Conservation (phyloP, 2,113 vertebrate species). For the Tapirus terrestris region DNA sequence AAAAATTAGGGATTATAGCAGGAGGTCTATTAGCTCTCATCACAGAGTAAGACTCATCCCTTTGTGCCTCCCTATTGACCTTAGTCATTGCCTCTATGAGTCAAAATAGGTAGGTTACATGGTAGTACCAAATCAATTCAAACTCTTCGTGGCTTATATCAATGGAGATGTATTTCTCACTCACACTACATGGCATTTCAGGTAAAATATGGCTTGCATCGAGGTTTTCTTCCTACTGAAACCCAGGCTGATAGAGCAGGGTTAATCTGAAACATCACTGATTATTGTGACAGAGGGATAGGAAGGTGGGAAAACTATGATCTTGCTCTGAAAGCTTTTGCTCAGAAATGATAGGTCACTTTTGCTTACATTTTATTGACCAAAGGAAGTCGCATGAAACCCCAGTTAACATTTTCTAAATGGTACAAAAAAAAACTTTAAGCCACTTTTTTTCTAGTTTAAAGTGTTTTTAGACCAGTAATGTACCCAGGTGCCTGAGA, state of each 20-base stretch:
- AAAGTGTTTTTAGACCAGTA: neutral
- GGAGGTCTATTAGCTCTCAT: neutral
- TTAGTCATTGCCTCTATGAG: neutral
- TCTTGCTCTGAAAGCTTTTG: neutral
- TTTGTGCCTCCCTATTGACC: neutral
- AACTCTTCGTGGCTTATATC: accelerated
- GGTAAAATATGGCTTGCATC: neutral
- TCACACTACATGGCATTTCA: neutral
- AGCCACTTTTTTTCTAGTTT: neutral
- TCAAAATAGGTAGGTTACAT: neutral
- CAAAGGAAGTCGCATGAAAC: neutral
- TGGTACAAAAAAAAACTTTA: neutral
- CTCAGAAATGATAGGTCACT: neutral
- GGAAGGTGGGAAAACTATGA: neutral
- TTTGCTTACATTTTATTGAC: neutral
- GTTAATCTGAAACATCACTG: neutral
- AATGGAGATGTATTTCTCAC: neutral
- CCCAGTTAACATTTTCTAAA: neutral
- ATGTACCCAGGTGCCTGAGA: neutral
- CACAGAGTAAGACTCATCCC: neutral
- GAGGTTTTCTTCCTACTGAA: neutral
- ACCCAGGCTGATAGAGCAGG: neutral
- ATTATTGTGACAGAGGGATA: neutral
- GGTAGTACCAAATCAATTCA: neutral
- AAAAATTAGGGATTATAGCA: neutral